Evolutionary conservation across 2,113 vertebrate genomes (phyloP), one percentile per base, ranked within the genome.

Genomic region (Taxidea taxus): DNA sequence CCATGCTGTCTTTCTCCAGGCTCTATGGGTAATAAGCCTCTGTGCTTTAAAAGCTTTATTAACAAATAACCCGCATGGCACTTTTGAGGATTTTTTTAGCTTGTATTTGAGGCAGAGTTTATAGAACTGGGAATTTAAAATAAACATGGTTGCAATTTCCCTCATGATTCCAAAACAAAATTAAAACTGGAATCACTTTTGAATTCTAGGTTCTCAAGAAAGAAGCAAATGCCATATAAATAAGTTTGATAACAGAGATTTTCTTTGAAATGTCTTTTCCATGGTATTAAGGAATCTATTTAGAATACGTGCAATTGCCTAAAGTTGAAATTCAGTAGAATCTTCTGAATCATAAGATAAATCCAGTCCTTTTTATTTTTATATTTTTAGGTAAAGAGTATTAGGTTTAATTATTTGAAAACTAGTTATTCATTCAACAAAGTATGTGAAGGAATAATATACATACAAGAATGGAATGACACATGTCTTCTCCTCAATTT

Each of bases 251-350:
- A 68, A 81, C 11, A 84, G n/a, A 15, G 2, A 25, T 64, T 68
- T 68, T 37, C 84, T 88, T 62, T 77, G 18, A 44, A 74, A 18
- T 87, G 3, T 9, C 5, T 81, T 90, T 92, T 25, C 20, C 31
- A 91, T 29, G 12, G 7, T 51, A 62, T 70, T 64, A 80, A 37
- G 54, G 1, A 62, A 44, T 85, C 9, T 70, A 85, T 70, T 80
- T 20, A 75, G 8, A 70, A 64, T 90, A 4, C 34, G 68, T 82
- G 1, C 16, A 54, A 31, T 77, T 62, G 14, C 0, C 13, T 47
- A 25, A 44, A 86, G 27, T 49, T 47, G 39, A 96, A 92, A 94
- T 96, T 87, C 80, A 58, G 60, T 37, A 84, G 39, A 95, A 20
- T 29, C 3, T 42, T 95, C 8, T 95, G 25, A 93, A 47, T 74